phyloP scores from a whole-genome alignment of 2,888 invertebrate genomes.

The Bellardia pandia region DNA sequence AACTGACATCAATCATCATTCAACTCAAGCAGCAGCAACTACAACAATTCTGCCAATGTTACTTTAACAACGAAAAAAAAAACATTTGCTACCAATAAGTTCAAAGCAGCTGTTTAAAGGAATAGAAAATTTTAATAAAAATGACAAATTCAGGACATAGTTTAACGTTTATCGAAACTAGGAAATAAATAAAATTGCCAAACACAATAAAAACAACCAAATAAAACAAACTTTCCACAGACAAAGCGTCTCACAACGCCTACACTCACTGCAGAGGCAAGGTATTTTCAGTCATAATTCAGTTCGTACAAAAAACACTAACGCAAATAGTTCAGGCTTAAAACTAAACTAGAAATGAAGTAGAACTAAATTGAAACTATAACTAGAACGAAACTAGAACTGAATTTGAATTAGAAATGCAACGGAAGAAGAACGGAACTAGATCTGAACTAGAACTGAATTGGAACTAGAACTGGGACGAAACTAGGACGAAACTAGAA shows the following conservation, averaged over 20 bases:
- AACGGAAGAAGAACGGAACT: no score
- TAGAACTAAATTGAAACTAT: neutral
- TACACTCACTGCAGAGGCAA: slow-evolving; percentile 1
- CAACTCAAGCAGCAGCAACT: slow-evolving; percentile 51
- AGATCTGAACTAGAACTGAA: no score
- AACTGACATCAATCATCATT: slow-evolving; percentile 81
- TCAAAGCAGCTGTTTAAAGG: neutral
- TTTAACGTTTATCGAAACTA: neutral
- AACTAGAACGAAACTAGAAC: neutral
- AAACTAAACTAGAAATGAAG: neutral
- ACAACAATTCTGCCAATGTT: slow-evolving; percentile 1
- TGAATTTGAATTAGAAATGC: neutral
- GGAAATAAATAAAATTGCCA: slow-evolving; percentile 16
- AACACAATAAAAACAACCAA: slow-evolving; percentile 7
- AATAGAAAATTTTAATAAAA: neutral
- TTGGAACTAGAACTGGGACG: no score
- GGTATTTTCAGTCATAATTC: slow-evolving; percentile 43
- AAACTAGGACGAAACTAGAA: no score
- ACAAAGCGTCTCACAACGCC: slow-evolving; percentile 1
- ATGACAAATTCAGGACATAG: no score
- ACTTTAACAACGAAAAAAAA: neutral
- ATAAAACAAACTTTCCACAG: slow-evolving; percentile 17
- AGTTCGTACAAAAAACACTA: slow-evolving; percentile 33
- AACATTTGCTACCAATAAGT: slow-evolving; percentile 41
- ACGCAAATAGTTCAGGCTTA: neutral